Evolutionary conservation across 1,140 invertebrate species (phyloP).

Genomic region (Drosophila leontia): DNA sequence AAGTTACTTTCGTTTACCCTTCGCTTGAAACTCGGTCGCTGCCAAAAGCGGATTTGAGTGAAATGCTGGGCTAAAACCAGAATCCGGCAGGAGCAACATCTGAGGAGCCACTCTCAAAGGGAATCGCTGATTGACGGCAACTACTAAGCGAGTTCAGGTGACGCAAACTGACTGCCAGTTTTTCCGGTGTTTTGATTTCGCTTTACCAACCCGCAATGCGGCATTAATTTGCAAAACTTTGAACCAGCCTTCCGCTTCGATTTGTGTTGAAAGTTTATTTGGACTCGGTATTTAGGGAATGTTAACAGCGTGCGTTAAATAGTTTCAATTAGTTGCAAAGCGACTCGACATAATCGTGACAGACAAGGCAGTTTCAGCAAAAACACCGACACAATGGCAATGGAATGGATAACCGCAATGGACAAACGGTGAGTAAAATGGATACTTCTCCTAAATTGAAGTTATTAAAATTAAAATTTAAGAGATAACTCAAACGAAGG

Average conservation of each 20-base stretch:
- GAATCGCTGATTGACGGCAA: slow-evolving; percentile 53
- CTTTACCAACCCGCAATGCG: slow-evolving; percentile 43
- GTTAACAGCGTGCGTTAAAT: slow-evolving; percentile 10
- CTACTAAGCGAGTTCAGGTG: slow-evolving; percentile 35
- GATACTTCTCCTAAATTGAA: not conserved
- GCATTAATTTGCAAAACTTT: slow-evolving; percentile 53
- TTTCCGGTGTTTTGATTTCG: slow-evolving; percentile 47
- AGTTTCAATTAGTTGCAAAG: slow-evolving; percentile 25
- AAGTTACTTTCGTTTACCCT: slow-evolving; percentile 25
- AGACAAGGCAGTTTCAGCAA: slow-evolving; percentile 7
- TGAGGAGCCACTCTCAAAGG: slow-evolving; percentile 26
- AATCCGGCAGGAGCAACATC: slow-evolving; percentile 9
- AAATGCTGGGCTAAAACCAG: slow-evolving; percentile 9
- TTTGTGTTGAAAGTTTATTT: slow-evolving; percentile 39
- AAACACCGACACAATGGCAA: slow-evolving; percentile 75
- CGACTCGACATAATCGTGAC: slow-evolving; percentile 9
- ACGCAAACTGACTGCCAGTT: slow-evolving; percentile 33
- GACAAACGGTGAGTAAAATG: slow-evolving; percentile 83
- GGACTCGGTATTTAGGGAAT: slow-evolving; percentile 11
- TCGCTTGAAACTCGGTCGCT: slow-evolving; percentile 8
- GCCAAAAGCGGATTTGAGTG: slow-evolving; percentile 30
- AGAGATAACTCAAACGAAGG: not conserved
- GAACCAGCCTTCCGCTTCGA: slow-evolving; percentile 8
- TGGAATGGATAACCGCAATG: slow-evolving; percentile 85
- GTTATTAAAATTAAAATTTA: not conserved